Conservation (phyloP, 2,797 vertebrate species). For the Myotis pilosus region DNA sequence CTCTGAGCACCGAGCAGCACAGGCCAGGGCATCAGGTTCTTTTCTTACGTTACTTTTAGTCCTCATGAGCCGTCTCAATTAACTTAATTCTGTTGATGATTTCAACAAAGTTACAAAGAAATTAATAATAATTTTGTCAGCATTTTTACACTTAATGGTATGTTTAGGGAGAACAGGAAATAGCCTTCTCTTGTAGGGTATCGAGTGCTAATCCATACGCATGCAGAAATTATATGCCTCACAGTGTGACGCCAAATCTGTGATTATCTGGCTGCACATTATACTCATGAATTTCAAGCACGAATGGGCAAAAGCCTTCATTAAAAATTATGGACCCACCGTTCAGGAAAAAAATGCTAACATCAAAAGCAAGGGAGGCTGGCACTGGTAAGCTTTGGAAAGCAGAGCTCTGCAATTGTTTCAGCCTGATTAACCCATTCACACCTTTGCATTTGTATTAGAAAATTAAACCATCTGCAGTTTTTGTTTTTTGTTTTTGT, state of each 20-base stretch:
- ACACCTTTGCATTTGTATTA: slow-evolving; percentile 33
- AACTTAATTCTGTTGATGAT: slow-evolving; percentile 29
- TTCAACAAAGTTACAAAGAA: background rate
- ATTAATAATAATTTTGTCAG: slow-evolving; percentile 29
- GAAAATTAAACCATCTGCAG: slow-evolving; percentile 44
- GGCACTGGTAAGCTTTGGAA: slow-evolving; percentile 53
- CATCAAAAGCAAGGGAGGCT: slow-evolving; percentile 53
- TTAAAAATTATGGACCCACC: slow-evolving; percentile 70
- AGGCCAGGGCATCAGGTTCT: background rate
- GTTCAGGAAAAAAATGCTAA: slow-evolving; percentile 20
- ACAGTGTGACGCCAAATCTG: slow-evolving; percentile 62
- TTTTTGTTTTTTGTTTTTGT: background rate
- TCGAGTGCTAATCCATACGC: slow-evolving; percentile 16
- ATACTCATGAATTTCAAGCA: slow-evolving; percentile 66
- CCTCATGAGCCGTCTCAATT: background rate
- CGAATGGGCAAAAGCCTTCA: slow-evolving; percentile 23
- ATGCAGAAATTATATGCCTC: slow-evolving; percentile 55
- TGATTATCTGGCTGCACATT: slow-evolving; percentile 58
- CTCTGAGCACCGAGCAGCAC: too few species aligned
- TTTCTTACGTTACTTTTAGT: background rate
- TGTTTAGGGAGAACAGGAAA: background rate
- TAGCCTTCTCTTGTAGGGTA: background rate
- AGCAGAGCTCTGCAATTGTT: slow-evolving; percentile 49
- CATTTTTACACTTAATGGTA: slow-evolving; percentile 2
- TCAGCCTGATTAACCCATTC: slow-evolving; percentile 62